These are phyloP conservation scores for Macroglossus sobrinus DNA, from an alignment of 2,113 vertebrate species.

Conservation along the genomic window DNA sequence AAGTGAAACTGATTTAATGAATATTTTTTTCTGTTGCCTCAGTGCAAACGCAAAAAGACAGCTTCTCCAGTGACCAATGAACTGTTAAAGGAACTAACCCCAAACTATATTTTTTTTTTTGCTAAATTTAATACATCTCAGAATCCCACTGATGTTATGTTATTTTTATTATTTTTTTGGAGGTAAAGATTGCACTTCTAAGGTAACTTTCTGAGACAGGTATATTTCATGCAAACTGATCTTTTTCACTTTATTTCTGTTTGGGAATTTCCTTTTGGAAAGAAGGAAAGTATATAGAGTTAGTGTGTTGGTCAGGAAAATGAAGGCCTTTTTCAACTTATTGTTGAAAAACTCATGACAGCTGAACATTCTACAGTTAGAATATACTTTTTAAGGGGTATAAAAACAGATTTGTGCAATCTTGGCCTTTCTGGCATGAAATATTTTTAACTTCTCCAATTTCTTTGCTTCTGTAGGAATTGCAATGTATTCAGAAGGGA, in stretches of 20 bases:
- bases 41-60: slow-evolving; percentile 38
- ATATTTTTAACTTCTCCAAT: slow-evolving; percentile 18
- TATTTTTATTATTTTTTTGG: slow-evolving; percentile 28
- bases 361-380: background rate
- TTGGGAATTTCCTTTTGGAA: background rate
- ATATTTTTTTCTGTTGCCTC: slow-evolving; percentile 22
- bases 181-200: background rate
- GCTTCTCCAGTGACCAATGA: background rate
- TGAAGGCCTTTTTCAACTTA: background rate
- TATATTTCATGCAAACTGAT: background rate
- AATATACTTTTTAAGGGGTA: background rate
- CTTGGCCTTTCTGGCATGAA: slow-evolving; percentile 21
- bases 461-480: slow-evolving; percentile 33
- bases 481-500: background rate
- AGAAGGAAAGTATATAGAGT: background rate
- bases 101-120: background rate
- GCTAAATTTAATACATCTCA: background rate
- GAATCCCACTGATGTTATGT: background rate
- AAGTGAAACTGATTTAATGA: slow-evolving; percentile 72
- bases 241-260: slow-evolving; percentile 41
- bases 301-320: background rate
- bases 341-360: background rate
- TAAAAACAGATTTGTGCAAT: background rate
- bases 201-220: slow-evolving; percentile 14
- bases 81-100: slow-evolving; percentile 50